Percentiles rank a stretch among this genome's conserved stretches.
Conservation (phyloP, 37 sponge, comb jelly and placozoan genomes). For the Beroe forskalii region DNA sequence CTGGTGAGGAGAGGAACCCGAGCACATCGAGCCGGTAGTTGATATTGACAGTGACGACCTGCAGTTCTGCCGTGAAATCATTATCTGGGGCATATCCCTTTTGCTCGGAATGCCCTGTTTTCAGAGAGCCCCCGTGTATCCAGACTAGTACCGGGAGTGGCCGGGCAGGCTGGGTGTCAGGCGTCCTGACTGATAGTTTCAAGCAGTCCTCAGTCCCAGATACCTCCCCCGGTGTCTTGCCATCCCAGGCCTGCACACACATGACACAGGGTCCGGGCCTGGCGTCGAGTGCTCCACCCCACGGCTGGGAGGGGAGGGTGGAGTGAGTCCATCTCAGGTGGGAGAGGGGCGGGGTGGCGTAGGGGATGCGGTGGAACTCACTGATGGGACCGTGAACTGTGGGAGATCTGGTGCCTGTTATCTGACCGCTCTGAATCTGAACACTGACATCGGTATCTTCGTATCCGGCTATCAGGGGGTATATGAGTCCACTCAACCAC, state of each 20-base stretch:
- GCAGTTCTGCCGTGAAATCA: neutral
- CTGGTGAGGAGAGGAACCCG: conserved; percentile 74
- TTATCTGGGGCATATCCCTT: conserved; percentile 14
- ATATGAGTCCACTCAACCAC: neutral
- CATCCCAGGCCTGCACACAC: conserved; percentile 21
- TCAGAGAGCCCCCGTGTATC: conserved; percentile 45
- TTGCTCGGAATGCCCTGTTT: neutral
- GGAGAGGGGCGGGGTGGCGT: neutral
- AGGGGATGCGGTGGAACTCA: conserved; percentile 36
- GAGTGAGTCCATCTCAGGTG: conserved; percentile 48
- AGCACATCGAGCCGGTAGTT: conserved; percentile 85
- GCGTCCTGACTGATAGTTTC: neutral
- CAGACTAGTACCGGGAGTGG: conserved; percentile 43
- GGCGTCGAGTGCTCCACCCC: neutral
- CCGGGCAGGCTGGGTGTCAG: neutral
- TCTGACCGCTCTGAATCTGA: neutral
- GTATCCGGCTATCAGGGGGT: neutral
- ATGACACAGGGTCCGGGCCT: neutral
- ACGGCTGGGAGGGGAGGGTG: neutral
- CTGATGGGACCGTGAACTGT: neutral
- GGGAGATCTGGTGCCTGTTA: neutral
- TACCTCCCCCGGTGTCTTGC: neutral
- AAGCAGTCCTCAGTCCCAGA: conserved; percentile 33
- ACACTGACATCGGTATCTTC: neutral
- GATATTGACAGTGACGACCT: conserved; percentile 69